Evolutionary conservation across 1,140 invertebrate genomes (phyloP).

Genomic region (Drosophila chauvacae): DNA sequence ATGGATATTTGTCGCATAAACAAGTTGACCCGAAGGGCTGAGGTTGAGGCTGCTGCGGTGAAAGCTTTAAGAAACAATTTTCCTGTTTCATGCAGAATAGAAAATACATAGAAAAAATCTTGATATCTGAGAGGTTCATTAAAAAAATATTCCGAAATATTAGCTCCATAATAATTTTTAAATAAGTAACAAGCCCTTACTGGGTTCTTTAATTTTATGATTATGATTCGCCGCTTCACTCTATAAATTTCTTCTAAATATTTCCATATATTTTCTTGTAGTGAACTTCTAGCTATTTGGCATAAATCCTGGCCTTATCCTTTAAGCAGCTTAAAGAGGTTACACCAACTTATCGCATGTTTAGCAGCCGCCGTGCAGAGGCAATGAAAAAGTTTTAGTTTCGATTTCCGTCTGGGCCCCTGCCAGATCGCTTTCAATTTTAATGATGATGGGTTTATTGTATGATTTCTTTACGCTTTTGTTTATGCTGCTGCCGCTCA

Average conservation of each 20-base stretch:
- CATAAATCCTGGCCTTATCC: constrained; percentile 47
- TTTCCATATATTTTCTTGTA: background rate
- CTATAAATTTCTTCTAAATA: background rate
- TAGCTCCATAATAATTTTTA: background rate
- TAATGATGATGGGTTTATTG: constrained; percentile 61
- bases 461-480: constrained; percentile 58
- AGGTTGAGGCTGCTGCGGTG: constrained; percentile 12
- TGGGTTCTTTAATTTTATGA: background rate
- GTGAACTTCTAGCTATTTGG: constrained; percentile 18
- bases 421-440: constrained; percentile 45
- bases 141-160: background rate
- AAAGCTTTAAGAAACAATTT: constrained; percentile 62
- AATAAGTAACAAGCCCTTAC: background rate
- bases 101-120: background rate
- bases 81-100: background rate
- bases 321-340: constrained; percentile 68
- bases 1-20: constrained; percentile 81
- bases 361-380: constrained; percentile 41
- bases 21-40: constrained; percentile 64
- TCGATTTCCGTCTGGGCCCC: constrained; percentile 25
- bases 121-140: background rate
- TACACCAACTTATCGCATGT: constrained; percentile 67
- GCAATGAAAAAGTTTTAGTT: constrained; percentile 37
- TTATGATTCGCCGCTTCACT: background rate
- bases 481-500: constrained; percentile 76